Conservation (phyloP, 2,888 invertebrate species). For the Micoletzkya japonica region DNA sequence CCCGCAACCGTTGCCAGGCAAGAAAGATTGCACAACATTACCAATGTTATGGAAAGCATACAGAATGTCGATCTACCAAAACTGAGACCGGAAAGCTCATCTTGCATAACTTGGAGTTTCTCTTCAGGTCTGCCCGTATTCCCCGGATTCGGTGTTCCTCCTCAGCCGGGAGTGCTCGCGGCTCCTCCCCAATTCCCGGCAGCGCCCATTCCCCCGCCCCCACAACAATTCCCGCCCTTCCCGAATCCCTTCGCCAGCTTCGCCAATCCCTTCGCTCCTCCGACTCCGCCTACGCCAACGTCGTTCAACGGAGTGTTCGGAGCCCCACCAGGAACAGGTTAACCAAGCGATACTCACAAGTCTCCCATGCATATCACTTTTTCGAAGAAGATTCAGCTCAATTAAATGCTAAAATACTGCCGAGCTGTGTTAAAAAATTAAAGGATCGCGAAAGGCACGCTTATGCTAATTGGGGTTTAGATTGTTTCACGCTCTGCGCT, state of each 20-base stretch:
- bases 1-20: not conserved
- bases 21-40: conserved; percentile 26
- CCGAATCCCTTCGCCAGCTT: conserved; percentile 30
- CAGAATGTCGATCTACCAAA: not conserved
- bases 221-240: not conserved
- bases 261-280: conserved; percentile 6
- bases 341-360: too few relatives aligned
- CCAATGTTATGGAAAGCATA: conserved; percentile 17
- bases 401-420: too few relatives aligned
- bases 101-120: conserved; percentile 4
- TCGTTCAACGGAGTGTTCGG: conserved; percentile 19
- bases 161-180: conserved; percentile 14
- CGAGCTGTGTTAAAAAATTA: too few relatives aligned
- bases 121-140: not conserved
- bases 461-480: too few relatives aligned
- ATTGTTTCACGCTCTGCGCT: too few relatives aligned
- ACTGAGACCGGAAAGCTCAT: not conserved
- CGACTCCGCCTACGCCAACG: conserved; percentile 6
- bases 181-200: conserved; percentile 1
- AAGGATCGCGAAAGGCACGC: too few relatives aligned
- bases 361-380: too few relatives aligned
- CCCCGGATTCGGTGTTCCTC: conserved; percentile 5
- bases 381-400: too few relatives aligned
- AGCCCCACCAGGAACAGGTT: conserved; percentile 14
- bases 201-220: conserved; percentile 9